Evolutionary conservation across 2,797 vertebrate genomes (phyloP).

Genomic region (Coregonus sp.): DNA sequence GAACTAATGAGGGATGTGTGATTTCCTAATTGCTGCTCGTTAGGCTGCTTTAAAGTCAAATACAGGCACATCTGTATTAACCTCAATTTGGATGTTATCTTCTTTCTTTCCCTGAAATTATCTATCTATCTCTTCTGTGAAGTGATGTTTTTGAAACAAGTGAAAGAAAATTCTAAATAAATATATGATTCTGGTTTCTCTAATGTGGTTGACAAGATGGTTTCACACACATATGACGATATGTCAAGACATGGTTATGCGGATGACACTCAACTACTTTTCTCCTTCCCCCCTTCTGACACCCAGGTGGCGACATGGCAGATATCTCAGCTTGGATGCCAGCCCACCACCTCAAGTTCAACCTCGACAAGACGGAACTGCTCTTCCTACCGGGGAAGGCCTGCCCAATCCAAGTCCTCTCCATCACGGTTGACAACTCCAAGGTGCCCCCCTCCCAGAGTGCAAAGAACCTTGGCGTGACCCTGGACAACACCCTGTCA

Average conservation of each 20-base stretch:
- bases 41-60: conserved; percentile 12
- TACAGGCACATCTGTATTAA: neutral
- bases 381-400: neutral
- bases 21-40: neutral
- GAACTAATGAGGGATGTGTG: neutral
- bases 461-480: too few relatives aligned
- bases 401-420: too few relatives aligned
- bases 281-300: neutral
- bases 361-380: neutral
- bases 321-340: too few relatives aligned
- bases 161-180: neutral
- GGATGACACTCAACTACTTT: neutral
- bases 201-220: neutral
- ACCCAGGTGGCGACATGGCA: too few relatives aligned
- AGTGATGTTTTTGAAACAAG: neutral
- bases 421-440: too few relatives aligned
- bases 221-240: neutral
- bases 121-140: neutral
- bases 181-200: neutral
- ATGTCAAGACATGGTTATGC: neutral
- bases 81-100: neutral
- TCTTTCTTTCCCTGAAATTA: neutral
- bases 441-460: too few relatives aligned
- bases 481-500: too few relatives aligned
- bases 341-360: too few relatives aligned